Evolutionary conservation across 2,888 invertebrate genomes (phyloP).

Genomic region (Drepanosiphum platanoidis): DNA sequence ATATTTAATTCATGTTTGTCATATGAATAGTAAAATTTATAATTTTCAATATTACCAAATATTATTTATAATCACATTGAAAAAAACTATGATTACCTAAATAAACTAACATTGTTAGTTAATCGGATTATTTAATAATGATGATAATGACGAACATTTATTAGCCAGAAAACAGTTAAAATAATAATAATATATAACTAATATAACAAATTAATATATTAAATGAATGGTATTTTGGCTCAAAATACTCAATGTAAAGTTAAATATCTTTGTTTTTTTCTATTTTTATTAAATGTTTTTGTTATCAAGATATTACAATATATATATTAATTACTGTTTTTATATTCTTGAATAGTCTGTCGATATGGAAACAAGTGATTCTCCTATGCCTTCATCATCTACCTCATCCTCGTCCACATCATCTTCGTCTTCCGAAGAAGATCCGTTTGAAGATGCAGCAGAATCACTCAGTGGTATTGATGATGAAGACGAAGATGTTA

Average conservation of each 20-base stretch:
- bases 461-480: slow-evolving; percentile 81
- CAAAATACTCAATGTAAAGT: not conserved
- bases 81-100: too few species aligned
- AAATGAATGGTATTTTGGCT: too few species aligned
- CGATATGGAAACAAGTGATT: slow-evolving; percentile 60
- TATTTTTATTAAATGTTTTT: slow-evolving; percentile 12
- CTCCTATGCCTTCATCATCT: slow-evolving; percentile 54
- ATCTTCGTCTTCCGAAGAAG: slow-evolving; percentile 78
- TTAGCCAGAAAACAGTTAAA: too few species aligned
- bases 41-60: not conserved
- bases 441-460: slow-evolving; percentile 87
- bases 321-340: slow-evolving; percentile 10
- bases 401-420: slow-evolving; percentile 73
- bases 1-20: not conserved
- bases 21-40: not conserved
- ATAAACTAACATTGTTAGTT: too few species aligned
- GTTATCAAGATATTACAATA: too few species aligned
- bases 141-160: too few species aligned
- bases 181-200: too few species aligned
- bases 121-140: too few species aligned
- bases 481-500: slow-evolving; percentile 73
- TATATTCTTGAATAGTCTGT: slow-evolving; percentile 37
- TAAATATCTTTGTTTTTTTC: not conserved
- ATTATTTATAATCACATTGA: not conserved
- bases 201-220: too few species aligned